phyloP scores from a whole-genome alignment of 2,888 invertebrate species.

The Exephanes ischioxanthus region DNA sequence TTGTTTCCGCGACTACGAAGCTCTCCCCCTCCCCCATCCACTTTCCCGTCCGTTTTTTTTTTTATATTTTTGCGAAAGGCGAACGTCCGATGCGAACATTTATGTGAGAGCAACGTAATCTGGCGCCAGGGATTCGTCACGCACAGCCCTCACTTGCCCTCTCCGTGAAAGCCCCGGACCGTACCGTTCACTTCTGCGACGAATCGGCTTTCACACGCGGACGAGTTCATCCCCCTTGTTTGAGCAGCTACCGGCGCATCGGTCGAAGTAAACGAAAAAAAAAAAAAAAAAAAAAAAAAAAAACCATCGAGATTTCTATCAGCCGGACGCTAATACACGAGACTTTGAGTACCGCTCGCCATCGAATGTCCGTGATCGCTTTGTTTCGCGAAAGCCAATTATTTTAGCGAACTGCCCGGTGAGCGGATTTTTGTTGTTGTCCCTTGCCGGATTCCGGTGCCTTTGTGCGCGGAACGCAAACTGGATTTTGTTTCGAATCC shows the following conservation, averaged over 20 bases:
- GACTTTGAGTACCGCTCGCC: slow-evolving; percentile 54
- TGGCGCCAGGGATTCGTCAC: slow-evolving; percentile 59
- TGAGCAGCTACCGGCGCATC: slow-evolving; percentile 12
- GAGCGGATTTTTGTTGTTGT: slow-evolving; percentile 36
- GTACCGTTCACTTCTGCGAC: slow-evolving; percentile 15
- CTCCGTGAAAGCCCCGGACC: not conserved
- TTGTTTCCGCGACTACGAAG: slow-evolving; percentile 29
- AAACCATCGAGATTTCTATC: slow-evolving; percentile 51
- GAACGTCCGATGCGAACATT: slow-evolving; percentile 72
- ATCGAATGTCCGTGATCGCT: slow-evolving; percentile 54
- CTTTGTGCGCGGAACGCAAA: slow-evolving; percentile 33
- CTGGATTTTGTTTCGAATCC: slow-evolving; percentile 1
- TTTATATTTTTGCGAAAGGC: slow-evolving; percentile 23
- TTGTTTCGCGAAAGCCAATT: slow-evolving; percentile 67
- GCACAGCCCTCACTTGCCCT: slow-evolving; percentile 47
- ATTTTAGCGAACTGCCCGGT: slow-evolving; percentile 42
- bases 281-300: slow-evolving; percentile 60
- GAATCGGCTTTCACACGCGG: slow-evolving; percentile 69
- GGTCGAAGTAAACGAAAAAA: slow-evolving; percentile 42
- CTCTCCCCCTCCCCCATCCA: slow-evolving; percentile 51
- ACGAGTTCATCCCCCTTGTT: slow-evolving; percentile 53
- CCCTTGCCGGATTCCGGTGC: not conserved
- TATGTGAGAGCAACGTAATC: slow-evolving; percentile 76
- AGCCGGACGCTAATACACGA: slow-evolving; percentile 37
- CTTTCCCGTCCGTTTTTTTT: slow-evolving; percentile 18